Evolutionary conservation across 2,888 invertebrate genomes (phyloP), one percentile per base, ranked within the genome.

Genomic region (Cyaniris semiargus): DNA sequence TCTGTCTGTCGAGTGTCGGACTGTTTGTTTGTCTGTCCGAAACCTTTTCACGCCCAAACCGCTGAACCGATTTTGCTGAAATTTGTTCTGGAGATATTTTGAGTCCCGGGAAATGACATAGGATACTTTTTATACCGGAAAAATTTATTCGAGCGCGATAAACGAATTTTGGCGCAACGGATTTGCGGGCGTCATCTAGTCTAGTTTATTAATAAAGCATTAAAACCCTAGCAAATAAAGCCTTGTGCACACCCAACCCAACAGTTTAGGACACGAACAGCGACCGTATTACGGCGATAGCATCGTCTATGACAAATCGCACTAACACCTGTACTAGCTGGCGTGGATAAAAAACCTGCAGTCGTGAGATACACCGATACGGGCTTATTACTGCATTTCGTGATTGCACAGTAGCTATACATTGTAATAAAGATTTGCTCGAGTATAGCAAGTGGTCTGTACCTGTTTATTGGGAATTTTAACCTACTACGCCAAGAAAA

Each of bases 231-330:
- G 13, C 13, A 70, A 72, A 72, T 56, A 66, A 38, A 27, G 58
- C 76, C 44, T 53, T 77, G 80, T 90, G 84, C 85, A 76, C 31
- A 80, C 10, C 83, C 76, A 48, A 3, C 85, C 77, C 84, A 77
- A 80, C 48, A 80, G 83, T 84, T 87, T 84, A 85, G 86, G 86
- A 86, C 90, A 91, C 90, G 90, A 90, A 90, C 88, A 86, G 86
- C 87, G 87, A 86, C 88, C 89, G 87, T 89, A 91, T 90, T 90
- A 89, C 90, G 85, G 71, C 78, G 90, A 90, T 91, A 87, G 80
- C 75, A 90, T 90, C 90, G 82, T 79, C 76, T 71, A 76, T 76
- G 76, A 76, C 76, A 76, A 76, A 76, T 76, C 76, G 71, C 71
- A 34, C 18, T 21, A 71, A 76, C 86, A 86, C 86, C 85, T 85